Evolutionary conservation across 2,113 vertebrate genomes (phyloP).

Genomic region (Trematomus loennbergii): DNA sequence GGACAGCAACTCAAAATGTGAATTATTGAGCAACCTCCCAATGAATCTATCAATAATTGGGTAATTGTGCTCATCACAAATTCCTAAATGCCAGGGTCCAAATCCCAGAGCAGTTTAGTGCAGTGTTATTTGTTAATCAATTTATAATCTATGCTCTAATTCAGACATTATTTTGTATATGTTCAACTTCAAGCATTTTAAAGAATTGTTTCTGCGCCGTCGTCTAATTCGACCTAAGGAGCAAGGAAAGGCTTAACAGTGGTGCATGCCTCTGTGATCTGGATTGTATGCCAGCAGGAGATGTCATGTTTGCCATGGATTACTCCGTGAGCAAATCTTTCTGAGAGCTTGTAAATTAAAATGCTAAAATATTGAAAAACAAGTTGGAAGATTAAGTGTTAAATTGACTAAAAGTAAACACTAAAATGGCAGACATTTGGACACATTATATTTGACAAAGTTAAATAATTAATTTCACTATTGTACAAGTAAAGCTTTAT

Average conservation of each 20-base stretch:
- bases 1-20: background rate
- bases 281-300: slow-evolving; percentile 34
- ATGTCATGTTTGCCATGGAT: slow-evolving; percentile 34
- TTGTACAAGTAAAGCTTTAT: background rate
- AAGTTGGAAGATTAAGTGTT: background rate
- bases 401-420: too few relatives aligned
- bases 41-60: background rate
- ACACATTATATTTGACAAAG: background rate
- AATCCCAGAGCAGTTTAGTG: background rate
- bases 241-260: slow-evolving; percentile 16
- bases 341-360: slow-evolving; percentile 11
- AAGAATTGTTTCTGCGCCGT: too few relatives aligned
- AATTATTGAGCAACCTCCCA: background rate
- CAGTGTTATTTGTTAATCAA: background rate
- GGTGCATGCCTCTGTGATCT: slow-evolving; percentile 35
- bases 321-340: slow-evolving; percentile 14
- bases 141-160: background rate
- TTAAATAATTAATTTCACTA: background rate
- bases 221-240: too few relatives aligned
- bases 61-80: background rate
- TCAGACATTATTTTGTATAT: background rate
- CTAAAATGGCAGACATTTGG: background rate
- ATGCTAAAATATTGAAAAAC: background rate
- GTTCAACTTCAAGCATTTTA: background rate
- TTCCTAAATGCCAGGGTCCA: background rate